These are phyloP conservation scores for Engystomops pustulosus DNA, from an alignment of 2,113 vertebrate species.

Conservation along the genomic window DNA sequence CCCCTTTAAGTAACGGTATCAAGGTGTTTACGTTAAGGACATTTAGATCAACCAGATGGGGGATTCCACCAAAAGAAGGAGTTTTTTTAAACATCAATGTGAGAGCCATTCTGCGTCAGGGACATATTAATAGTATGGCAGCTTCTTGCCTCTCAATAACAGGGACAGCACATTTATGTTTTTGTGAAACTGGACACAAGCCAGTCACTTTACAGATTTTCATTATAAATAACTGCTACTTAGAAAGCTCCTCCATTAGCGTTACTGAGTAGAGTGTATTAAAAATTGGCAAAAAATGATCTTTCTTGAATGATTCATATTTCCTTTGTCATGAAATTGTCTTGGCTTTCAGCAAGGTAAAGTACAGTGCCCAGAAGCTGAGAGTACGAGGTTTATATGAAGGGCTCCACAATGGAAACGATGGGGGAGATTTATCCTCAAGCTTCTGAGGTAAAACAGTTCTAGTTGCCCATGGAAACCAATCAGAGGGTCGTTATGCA, in stretches of 20 bases:
- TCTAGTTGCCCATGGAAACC: no score
- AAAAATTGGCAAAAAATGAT: not conserved
- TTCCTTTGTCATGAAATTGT: not conserved
- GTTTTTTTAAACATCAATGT: not conserved
- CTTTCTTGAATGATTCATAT: not conserved
- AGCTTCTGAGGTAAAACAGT: no score
- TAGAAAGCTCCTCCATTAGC: conserved; percentile 6
- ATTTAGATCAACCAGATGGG: no score
- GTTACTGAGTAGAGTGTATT: not conserved
- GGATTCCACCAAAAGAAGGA: not conserved
- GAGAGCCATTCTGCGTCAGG: not conserved
- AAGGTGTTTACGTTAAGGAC: no score
- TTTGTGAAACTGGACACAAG: not conserved
- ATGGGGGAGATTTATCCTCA: no score
- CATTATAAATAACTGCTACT: not conserved
- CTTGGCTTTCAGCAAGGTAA: conserved; percentile 5
- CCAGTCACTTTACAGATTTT: no score
- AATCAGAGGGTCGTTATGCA: no score
- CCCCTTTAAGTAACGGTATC: no score
- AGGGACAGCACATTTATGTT: not conserved
- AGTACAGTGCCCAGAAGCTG: not conserved
- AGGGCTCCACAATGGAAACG: not conserved
- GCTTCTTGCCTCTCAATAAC: not conserved
- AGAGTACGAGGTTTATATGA: not conserved
- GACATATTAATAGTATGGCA: not conserved